phyloP scores from a whole-genome alignment of 2,888 invertebrate genomes.

The Dryobota labecula region DNA sequence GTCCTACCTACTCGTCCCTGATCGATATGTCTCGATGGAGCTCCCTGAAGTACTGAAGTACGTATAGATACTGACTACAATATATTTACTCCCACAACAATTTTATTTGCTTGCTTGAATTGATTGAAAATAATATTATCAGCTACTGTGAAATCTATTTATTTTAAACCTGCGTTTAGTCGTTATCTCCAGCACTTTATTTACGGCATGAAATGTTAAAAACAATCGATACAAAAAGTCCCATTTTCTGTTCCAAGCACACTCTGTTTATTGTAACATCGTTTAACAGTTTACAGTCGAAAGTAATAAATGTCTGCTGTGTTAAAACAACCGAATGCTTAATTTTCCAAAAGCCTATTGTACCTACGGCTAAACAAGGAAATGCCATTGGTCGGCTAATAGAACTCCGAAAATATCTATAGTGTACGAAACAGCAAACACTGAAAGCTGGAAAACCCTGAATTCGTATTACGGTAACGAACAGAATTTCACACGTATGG shows the following conservation, averaged over 20 bases:
- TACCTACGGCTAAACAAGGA: constrained; percentile 79
- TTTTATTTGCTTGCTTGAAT: constrained; percentile 20
- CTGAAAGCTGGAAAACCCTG: constrained; percentile 63
- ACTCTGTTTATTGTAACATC: constrained; percentile 53
- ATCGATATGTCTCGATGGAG: constrained; percentile 84
- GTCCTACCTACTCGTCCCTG: constrained; percentile 64
- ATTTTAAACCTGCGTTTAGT: background rate
- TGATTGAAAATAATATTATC: constrained; percentile 21
- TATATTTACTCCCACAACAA: constrained; percentile 9
- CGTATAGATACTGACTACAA: constrained; percentile 25
- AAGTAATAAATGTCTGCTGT: constrained; percentile 68
- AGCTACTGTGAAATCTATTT: background rate
- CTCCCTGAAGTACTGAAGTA: constrained; percentile 66
- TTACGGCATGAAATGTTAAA: constrained; percentile 13
- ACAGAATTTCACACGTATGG: constrained; percentile 29
- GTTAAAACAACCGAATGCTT: constrained; percentile 68
- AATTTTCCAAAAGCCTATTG: constrained; percentile 72
- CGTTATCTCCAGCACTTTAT: background rate
- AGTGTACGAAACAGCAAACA: constrained; percentile 69
- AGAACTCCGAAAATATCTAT: constrained; percentile 81
- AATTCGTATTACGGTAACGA: constrained; percentile 42
- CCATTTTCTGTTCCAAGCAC: constrained; percentile 16
- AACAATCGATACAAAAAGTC: constrained; percentile 12
- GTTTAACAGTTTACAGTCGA: constrained; percentile 62
- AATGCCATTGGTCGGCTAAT: constrained; percentile 76